Percentiles rank a stretch among this genome's conserved stretches.
Conservation (phyloP, 53 echinoderm and acorn worm species). For the Hippasteria phrygiana region DNA sequence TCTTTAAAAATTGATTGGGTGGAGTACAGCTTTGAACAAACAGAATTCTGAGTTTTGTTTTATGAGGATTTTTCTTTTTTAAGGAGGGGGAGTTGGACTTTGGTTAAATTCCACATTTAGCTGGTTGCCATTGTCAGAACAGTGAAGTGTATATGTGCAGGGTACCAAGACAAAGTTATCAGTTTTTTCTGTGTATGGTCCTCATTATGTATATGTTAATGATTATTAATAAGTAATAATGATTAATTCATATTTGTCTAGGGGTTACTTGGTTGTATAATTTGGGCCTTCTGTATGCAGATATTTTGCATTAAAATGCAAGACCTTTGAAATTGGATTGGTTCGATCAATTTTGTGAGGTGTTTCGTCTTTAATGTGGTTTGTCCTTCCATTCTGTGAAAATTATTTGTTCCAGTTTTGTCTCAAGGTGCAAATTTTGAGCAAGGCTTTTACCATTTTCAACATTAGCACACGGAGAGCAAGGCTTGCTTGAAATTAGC, state of each 20-base stretch:
- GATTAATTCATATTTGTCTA: constrained; percentile 55
- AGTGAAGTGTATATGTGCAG: constrained; percentile 46
- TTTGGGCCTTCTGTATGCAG: constrained; percentile 65
- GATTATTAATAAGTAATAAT: constrained; percentile 24
- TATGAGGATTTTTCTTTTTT: not conserved
- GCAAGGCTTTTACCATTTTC: too few species aligned
- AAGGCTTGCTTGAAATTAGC: too few species aligned
- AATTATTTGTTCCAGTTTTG: too few species aligned
- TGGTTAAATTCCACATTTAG: not conserved
- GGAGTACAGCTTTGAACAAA: too few species aligned
- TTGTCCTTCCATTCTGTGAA: too few species aligned
- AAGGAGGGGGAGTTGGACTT: not conserved
- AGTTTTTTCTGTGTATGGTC: constrained; percentile 37
- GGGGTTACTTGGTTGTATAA: constrained; percentile 63
- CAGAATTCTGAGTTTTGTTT: too few species aligned
- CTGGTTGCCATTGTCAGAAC: constrained; percentile 44
- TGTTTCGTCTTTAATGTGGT: too few species aligned
- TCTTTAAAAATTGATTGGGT: too few species aligned
- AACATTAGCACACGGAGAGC: too few species aligned
- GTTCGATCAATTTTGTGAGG: not conserved
- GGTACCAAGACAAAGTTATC: constrained; percentile 33
- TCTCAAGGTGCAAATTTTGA: too few species aligned
- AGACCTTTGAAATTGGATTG: constrained; percentile 23
- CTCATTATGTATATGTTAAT: constrained; percentile 56
- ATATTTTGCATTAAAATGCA: constrained; percentile 75